phyloP scores from a whole-genome alignment of 1,140 invertebrate species.

The Fopius arisanus region DNA sequence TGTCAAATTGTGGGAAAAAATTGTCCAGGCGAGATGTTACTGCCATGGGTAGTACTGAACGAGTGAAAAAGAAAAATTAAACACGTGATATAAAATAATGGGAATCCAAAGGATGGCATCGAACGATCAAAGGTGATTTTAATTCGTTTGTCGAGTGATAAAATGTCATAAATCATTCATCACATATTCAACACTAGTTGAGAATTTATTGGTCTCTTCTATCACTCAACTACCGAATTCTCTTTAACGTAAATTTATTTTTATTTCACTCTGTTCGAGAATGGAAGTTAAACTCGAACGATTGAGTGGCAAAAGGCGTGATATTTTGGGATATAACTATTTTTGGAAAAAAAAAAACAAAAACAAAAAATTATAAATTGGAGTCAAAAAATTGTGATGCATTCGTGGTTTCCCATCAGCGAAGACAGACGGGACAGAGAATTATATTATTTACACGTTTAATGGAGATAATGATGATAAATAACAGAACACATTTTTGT shows the following conservation, averaged over 20 bases:
- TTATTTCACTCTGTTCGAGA: background rate
- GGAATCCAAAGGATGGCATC: slow-evolving; percentile 16
- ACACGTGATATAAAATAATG: slow-evolving; percentile 14
- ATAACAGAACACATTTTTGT: slow-evolving; percentile 62
- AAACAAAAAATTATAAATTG: background rate
- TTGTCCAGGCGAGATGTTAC: slow-evolving; percentile 59
- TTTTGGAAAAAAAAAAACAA: slow-evolving; percentile 27
- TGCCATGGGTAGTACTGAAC: slow-evolving; percentile 56
- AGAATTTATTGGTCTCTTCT: background rate
- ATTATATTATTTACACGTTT: slow-evolving; percentile 56
- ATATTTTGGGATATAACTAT: slow-evolving; percentile 31
- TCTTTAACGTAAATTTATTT: background rate
- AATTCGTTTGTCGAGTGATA: background rate
- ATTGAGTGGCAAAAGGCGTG: background rate
- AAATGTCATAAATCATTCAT: background rate
- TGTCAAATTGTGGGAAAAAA: slow-evolving; percentile 54
- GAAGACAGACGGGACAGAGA: slow-evolving; percentile 21
- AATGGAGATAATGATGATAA: slow-evolving; percentile 31
- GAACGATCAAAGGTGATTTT: slow-evolving; percentile 1
- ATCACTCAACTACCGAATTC: background rate
- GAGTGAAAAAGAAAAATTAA: background rate
- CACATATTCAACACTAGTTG: background rate
- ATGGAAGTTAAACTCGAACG: background rate
- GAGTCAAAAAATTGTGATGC: slow-evolving; percentile 10
- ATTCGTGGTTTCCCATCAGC: background rate